These are phyloP conservation scores for Odontocolon sp. DNA, from an alignment of 2,888 invertebrate genomes.

Conservation along the genomic window DNA sequence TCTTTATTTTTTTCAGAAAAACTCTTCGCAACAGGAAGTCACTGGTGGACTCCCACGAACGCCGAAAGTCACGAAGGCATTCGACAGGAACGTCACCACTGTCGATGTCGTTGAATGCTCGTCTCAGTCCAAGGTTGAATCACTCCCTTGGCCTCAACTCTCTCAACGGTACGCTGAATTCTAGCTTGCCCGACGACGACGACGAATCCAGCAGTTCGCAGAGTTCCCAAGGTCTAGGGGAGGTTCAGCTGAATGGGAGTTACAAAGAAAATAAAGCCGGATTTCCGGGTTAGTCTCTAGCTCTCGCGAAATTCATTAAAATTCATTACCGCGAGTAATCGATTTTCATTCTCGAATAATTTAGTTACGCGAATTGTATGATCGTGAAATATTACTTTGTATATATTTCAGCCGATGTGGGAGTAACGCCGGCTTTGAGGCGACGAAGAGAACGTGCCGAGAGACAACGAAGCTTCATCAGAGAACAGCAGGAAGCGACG, in stretches of 20 bases:
- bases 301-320: no score
- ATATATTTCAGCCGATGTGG: slow-evolving; percentile 83
- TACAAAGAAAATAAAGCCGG: slow-evolving; percentile 84
- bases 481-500: slow-evolving; percentile 89
- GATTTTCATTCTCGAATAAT: not conserved
- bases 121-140: slow-evolving; percentile 77
- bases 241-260: slow-evolving; percentile 82
- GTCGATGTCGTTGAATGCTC: slow-evolving; percentile 76
- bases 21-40: slow-evolving; percentile 87
- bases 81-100: slow-evolving; percentile 86
- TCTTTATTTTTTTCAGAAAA: slow-evolving; percentile 82
- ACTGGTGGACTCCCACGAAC: slow-evolving; percentile 84
- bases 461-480: slow-evolving; percentile 91
- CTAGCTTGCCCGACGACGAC: slow-evolving; percentile 80
- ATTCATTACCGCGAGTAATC: no score
- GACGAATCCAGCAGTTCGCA: slow-evolving; percentile 85
- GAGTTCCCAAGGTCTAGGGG: slow-evolving; percentile 82
- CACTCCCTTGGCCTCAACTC: slow-evolving; percentile 76
- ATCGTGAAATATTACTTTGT: not conserved
- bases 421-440: slow-evolving; percentile 90
- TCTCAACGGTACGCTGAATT: slow-evolving; percentile 76
- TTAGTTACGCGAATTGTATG: no score
- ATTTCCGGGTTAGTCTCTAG: slow-evolving; percentile 48
- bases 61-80: slow-evolving; percentile 90
- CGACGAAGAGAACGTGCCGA: slow-evolving; percentile 92